Conservation (phyloP, 2,797 vertebrate species). For the Yasuhikotakia modesta region DNA sequence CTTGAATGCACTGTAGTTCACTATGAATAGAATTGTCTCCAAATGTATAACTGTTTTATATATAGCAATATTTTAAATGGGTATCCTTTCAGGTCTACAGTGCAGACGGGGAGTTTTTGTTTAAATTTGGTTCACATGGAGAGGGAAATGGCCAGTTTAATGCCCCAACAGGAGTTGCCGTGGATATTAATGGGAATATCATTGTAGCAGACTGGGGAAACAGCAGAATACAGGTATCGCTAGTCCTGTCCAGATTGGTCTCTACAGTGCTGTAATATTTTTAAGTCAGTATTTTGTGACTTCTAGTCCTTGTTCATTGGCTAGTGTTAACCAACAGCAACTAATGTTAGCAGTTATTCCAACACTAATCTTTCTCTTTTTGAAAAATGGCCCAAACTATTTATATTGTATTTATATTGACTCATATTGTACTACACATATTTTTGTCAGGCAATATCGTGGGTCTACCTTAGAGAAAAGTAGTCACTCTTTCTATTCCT, state of each 20-base stretch:
- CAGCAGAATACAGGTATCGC: conserved; percentile 90
- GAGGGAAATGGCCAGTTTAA: conserved; percentile 98
- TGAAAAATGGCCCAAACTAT: not conserved
- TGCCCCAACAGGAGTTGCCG: conserved; percentile 92
- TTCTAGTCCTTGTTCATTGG: no score
- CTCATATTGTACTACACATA: not conserved
- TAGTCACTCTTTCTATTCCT: not conserved
- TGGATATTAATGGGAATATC: conserved; percentile 92
- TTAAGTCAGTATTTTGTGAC: no score
- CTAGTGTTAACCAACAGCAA: no score
- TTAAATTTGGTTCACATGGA: conserved; percentile 94
- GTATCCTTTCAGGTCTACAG: conserved; percentile 84
- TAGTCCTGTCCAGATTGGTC: not conserved
- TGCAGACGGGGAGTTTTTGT: conserved; percentile 93
- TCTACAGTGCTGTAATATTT: no score
- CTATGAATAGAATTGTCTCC: no score
- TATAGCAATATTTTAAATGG: not conserved
- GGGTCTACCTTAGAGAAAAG: not conserved
- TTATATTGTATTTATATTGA: no score
- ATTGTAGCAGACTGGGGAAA: conserved; percentile 98
- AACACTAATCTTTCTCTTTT: no score
- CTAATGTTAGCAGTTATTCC: no score
- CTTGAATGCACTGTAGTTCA: no score
- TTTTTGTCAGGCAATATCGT: not conserved
- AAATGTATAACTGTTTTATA: not conserved